Percentiles rank a stretch among this genome's conserved stretches.
phyloP scores from a whole-genome alignment of 92 coral and sea anemone genomes.

The Actinernus sp. region DNA sequence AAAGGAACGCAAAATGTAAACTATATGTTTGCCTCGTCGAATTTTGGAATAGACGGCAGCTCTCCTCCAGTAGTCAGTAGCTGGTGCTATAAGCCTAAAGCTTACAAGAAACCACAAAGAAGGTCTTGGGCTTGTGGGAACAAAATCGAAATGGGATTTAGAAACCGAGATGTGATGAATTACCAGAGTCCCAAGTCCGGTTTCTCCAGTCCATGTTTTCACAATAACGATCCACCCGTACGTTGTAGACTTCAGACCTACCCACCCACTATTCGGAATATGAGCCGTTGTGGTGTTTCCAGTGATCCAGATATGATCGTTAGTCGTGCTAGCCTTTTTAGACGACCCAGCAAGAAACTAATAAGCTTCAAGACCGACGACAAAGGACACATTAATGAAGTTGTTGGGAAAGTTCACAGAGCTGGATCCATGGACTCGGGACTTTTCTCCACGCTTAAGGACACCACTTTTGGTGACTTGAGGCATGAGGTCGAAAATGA shows the following conservation, averaged over 20 bases:
- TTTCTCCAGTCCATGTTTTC: conserved; percentile 32
- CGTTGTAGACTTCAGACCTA: conserved; percentile 30
- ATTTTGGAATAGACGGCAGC: conserved; percentile 64
- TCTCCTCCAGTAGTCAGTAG: conserved; percentile 48
- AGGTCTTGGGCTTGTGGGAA: neutral
- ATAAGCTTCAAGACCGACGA: conserved; percentile 21
- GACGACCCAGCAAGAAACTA: conserved; percentile 18
- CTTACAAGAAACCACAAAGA: neutral
- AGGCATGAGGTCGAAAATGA: neutral
- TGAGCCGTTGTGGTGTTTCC: neutral
- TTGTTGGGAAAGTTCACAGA: neutral
- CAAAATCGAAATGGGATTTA: conserved; percentile 7
- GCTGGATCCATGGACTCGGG: conserved; percentile 3
- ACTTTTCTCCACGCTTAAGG: neutral
- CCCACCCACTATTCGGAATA: neutral
- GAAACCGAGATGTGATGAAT: neutral
- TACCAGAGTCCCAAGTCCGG: conserved; percentile 29
- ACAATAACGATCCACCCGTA: conserved; percentile 6
- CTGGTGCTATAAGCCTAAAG: conserved; percentile 46
- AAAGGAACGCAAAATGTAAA: neutral
- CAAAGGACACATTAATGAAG: conserved; percentile 1
- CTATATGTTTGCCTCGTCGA: conserved; percentile 15
- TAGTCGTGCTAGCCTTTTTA: conserved; percentile 19
- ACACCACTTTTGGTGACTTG: neutral
- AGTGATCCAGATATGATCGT: conserved; percentile 6